Percentiles rank a stretch among this genome's conserved stretches.
These are phyloP conservation scores for Iguana delicatissima DNA, from an alignment of 2,797 vertebrate genomes.

Conservation along the genomic window DNA sequence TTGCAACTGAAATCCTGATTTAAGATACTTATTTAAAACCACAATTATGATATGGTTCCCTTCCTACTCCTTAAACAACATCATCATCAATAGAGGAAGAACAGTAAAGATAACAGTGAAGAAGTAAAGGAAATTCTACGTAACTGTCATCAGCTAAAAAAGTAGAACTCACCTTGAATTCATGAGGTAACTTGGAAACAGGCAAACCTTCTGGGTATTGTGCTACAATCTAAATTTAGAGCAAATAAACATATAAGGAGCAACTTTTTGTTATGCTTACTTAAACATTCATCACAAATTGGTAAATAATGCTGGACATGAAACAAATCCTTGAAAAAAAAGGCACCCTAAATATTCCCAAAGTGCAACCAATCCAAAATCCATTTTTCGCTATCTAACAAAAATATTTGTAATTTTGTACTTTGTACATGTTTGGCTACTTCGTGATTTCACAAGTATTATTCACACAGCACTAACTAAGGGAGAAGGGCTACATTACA, in stretches of 20 bases:
- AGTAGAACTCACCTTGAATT: conserved; percentile 85
- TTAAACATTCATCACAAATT: neutral
- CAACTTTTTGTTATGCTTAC: neutral
- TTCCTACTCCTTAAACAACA: too few relatives aligned
- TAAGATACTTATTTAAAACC: too few relatives aligned
- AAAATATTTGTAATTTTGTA: neutral
- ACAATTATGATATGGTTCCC: too few relatives aligned
- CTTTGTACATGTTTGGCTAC: neutral
- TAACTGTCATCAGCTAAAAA: neutral
- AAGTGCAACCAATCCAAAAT: neutral
- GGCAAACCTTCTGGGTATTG: conserved; percentile 81
- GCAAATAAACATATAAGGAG: neutral
- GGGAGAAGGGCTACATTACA: neutral
- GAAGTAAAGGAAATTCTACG: neutral
- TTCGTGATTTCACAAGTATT: neutral
- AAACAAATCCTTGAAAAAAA: neutral
- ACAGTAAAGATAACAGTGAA: too few relatives aligned
- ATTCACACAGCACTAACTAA: neutral
- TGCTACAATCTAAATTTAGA: conserved; percentile 74
- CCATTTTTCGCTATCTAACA: neutral
- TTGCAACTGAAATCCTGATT: too few relatives aligned
- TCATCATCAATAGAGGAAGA: too few relatives aligned
- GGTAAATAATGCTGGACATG: too few relatives aligned
- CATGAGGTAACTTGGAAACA: conserved; percentile 83
- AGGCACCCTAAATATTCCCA: neutral